Conservation (phyloP, 1,140 invertebrate species). For the Sarcophaga peregrina region DNA sequence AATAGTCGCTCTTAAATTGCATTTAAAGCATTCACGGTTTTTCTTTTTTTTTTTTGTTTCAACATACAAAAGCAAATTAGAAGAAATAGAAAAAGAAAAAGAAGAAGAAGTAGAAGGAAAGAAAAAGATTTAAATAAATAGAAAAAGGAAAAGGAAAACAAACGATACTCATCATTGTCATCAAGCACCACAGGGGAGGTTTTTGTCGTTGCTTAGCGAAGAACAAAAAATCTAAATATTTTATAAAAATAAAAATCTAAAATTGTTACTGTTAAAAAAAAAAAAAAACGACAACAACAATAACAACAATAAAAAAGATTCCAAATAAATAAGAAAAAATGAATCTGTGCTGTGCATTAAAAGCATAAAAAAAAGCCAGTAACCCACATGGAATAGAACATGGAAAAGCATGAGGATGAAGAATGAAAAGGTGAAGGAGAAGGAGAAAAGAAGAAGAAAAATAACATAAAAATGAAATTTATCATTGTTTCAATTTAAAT, state of each 20-base stretch:
- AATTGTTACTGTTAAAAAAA: neutral
- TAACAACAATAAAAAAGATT: too few relatives aligned
- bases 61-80: neutral
- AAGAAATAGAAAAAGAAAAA: neutral
- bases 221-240: too few relatives aligned
- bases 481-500: slow-evolving; percentile 41
- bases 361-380: neutral
- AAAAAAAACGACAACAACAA: neutral
- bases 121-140: too few relatives aligned
- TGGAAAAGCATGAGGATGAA: too few relatives aligned
- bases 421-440: too few relatives aligned
- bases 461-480: slow-evolving; percentile 31
- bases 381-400: too few relatives aligned
- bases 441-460: neutral
- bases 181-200: neutral
- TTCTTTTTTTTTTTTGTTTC: too few relatives aligned
- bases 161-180: neutral
- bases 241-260: neutral
- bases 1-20: too few relatives aligned
- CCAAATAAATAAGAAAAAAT: neutral
- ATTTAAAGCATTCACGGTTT: too few relatives aligned
- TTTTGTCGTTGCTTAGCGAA: too few relatives aligned
- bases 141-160: neutral
- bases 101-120: neutral
- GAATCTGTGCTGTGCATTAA: neutral